Evolutionary conservation across 2,888 invertebrate genomes (phyloP).

Genomic region (Helicoverpa assulta): DNA sequence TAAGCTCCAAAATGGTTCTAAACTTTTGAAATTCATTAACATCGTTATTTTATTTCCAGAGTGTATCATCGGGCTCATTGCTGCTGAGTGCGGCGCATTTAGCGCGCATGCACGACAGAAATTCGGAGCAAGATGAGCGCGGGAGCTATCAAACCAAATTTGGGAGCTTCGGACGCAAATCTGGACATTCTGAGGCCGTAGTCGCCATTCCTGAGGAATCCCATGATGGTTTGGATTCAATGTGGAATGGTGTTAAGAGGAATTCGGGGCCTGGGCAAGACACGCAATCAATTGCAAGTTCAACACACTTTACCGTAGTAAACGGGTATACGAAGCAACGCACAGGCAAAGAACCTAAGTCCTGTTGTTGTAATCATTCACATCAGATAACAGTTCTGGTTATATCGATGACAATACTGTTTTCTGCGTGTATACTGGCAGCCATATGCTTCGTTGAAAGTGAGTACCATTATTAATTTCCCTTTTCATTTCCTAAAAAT

Average conservation of each 20-base stretch:
- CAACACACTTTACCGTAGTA: constrained; percentile 96
- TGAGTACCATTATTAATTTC: constrained; percentile 86
- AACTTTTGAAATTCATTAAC: constrained; percentile 5
- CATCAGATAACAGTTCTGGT: constrained; percentile 95
- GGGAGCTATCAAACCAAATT: constrained; percentile 79
- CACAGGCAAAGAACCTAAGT: constrained; percentile 90
- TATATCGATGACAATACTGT: constrained; percentile 95
- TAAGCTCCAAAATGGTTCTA: neutral
- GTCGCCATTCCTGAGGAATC: constrained; percentile 85
- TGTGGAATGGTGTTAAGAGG: constrained; percentile 87
- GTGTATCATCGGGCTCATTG: constrained; percentile 94
- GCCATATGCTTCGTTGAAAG: constrained; percentile 96
- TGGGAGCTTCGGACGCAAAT: constrained; percentile 78
- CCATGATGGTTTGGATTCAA: constrained; percentile 78
- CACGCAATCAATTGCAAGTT: constrained; percentile 94
- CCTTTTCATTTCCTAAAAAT: neutral
- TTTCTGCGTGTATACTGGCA: constrained; percentile 94
- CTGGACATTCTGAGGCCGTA: constrained; percentile 76
- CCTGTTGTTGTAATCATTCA: constrained; percentile 93
- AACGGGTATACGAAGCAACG: constrained; percentile 93
- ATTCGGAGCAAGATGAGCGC: constrained; percentile 79
- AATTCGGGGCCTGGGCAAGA: constrained; percentile 90
- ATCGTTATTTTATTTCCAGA: constrained; percentile 88
- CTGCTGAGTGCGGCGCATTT: constrained; percentile 94
- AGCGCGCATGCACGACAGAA: constrained; percentile 88